phyloP scores from a whole-genome alignment of 35 echinoderm and acorn worm genomes.

The Nesometra sesokonis region DNA sequence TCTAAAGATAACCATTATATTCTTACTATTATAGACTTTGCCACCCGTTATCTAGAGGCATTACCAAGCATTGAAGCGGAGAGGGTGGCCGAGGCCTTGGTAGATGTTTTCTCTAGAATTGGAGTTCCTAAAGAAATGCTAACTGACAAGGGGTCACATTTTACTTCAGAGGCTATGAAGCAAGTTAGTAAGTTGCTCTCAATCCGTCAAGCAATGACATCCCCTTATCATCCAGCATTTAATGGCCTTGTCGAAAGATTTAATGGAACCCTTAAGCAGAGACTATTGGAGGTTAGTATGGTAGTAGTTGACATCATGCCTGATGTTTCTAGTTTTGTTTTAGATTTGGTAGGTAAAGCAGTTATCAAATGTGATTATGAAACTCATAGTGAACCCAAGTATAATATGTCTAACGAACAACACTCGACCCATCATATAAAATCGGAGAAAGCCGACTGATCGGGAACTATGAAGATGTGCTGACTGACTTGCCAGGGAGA shows the following conservation, averaged over 20 bases:
- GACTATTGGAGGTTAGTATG: too few species aligned
- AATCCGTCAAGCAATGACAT: slow-evolving; percentile 45
- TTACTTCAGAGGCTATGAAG: slow-evolving; percentile 41
- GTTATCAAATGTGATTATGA: too few species aligned
- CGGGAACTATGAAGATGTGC: too few species aligned
- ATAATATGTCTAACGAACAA: too few species aligned
- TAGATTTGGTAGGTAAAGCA: too few species aligned
- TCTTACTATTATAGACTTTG: slow-evolving; percentile 39
- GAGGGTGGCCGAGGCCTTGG: slow-evolving; percentile 31
- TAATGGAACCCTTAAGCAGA: slow-evolving; percentile 47
- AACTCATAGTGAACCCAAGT: too few species aligned
- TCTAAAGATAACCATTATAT: slow-evolving; percentile 39
- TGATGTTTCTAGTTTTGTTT: too few species aligned
- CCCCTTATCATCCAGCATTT: slow-evolving; percentile 52
- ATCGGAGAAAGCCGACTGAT: too few species aligned
- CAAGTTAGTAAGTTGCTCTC: slow-evolving; percentile 48
- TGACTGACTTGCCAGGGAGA: too few species aligned
- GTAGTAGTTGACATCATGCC: too few species aligned
- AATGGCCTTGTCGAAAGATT: slow-evolving; percentile 62
- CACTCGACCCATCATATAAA: too few species aligned
- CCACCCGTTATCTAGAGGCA: slow-evolving; percentile 47
- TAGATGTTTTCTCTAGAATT: slow-evolving; percentile 22
- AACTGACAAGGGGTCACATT: slow-evolving; percentile 43
- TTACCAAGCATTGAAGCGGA: slow-evolving; percentile 31
- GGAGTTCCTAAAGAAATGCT: slow-evolving; percentile 41